Evolutionary conservation across 2,113 vertebrate species (phyloP).

Genomic region (Pelecanus crispus): DNA sequence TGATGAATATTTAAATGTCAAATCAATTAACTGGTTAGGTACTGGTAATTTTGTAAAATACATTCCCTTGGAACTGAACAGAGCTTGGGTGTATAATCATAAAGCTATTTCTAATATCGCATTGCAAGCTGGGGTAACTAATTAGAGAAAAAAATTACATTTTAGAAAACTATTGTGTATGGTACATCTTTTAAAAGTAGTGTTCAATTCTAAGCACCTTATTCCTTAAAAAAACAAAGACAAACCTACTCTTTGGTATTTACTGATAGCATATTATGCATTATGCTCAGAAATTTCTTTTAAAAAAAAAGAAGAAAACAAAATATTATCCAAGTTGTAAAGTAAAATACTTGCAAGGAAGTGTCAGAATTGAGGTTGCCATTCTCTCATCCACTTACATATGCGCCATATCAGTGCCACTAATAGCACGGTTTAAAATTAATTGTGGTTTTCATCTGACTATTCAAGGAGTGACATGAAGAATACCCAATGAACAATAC

Average conservation of each 20-base stretch:
- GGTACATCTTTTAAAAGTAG: neutral
- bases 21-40: neutral
- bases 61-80: neutral
- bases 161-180: neutral
- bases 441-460: neutral
- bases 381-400: neutral
- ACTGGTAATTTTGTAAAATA: neutral
- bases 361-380: neutral
- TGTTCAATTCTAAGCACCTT: neutral
- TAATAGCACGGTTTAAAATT: fast-evolving
- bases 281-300: neutral
- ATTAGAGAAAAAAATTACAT: neutral
- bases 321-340: neutral
- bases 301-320: neutral
- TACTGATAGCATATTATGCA: neutral
- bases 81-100: neutral
- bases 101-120: neutral
- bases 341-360: neutral
- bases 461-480: neutral
- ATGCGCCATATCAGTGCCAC: neutral
- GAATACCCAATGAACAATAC: neutral
- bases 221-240: neutral
- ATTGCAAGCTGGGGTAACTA: neutral
- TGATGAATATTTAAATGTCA: neutral
- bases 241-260: neutral